These are phyloP conservation scores for Bujurquina vittata DNA, from an alignment of 2,113 vertebrate species.

Conservation along the genomic window DNA sequence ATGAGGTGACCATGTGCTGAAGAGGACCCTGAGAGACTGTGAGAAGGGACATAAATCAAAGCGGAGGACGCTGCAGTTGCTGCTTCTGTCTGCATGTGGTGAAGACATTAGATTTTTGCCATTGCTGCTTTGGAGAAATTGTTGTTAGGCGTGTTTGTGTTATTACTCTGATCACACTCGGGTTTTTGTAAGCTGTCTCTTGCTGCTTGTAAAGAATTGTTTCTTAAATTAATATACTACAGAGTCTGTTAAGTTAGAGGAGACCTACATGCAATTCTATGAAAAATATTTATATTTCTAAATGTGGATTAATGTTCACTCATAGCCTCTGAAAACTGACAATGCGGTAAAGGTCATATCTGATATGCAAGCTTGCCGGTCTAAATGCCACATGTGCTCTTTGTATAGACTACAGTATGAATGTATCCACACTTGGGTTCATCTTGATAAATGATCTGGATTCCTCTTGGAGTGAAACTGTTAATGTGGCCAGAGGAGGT, in stretches of 20 bases:
- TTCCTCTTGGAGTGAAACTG: constrained; percentile 55
- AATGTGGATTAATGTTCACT: constrained; percentile 19
- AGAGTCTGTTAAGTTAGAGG: neutral
- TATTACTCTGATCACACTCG: constrained; percentile 64
- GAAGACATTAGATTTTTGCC: constrained; percentile 61
- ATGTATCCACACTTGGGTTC: constrained; percentile 32
- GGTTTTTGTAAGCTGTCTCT: constrained; percentile 32
- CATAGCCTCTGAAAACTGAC: constrained; percentile 13
- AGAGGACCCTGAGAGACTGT: constrained; percentile 48
- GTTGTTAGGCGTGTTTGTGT: constrained; percentile 50
- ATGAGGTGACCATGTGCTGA: constrained; percentile 63
- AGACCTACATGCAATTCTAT: neutral
- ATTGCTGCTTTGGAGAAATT: constrained; percentile 58
- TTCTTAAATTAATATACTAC: neutral
- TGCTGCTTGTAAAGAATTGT: neutral
- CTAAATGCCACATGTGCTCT: constrained; percentile 41
- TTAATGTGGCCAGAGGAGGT: constrained; percentile 68
- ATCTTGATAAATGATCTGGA: constrained; percentile 61
- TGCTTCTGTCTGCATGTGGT: constrained; percentile 41
- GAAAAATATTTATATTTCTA: constrained; percentile 10
- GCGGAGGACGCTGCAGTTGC: constrained; percentile 68
- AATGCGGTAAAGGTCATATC: neutral
- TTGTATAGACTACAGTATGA: constrained; percentile 45
- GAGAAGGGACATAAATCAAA: constrained; percentile 64
- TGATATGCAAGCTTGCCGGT: constrained; percentile 5